A percentile compares a stretch with the other conserved stretches of the same genome.
phyloP scores from a whole-genome alignment of 2,888 invertebrate species.

The Timandra comae region DNA sequence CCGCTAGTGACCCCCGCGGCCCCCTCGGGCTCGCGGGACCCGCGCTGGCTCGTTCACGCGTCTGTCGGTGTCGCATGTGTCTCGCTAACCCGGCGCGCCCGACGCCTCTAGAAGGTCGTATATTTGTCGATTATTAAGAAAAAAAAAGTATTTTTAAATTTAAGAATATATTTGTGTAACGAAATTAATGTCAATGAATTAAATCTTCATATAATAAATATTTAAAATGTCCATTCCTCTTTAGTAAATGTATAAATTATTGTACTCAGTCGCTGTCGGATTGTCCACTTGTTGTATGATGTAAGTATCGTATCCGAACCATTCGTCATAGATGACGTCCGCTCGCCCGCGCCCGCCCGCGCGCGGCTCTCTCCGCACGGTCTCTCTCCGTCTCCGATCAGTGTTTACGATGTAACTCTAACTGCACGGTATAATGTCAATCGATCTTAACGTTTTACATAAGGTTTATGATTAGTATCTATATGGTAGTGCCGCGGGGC shows the following conservation, averaged over 20 bases:
- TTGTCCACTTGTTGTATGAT: conserved; percentile 45
- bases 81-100: conserved; percentile 3
- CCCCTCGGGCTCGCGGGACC: too few relatives aligned
- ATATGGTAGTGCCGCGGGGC: conserved; percentile 43
- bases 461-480: conserved; percentile 46
- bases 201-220: conserved; percentile 28
- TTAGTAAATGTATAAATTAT: conserved; percentile 39
- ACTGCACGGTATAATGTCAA: conserved; percentile 55
- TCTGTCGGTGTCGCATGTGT: too few relatives aligned
- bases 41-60: too few relatives aligned
- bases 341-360: conserved; percentile 25
- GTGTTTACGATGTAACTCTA: conserved; percentile 5
- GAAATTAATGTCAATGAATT: conserved; percentile 40
- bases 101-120: conserved; percentile 19
- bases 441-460: conserved; percentile 55
- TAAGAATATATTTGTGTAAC: conserved; percentile 32
- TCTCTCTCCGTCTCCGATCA: conserved; percentile 29
- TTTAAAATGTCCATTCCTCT: conserved; percentile 52
- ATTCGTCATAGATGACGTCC: conserved; percentile 33
- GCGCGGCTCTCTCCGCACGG: conserved; percentile 28
- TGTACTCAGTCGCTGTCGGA: conserved; percentile 50
- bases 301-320: conserved; percentile 47
- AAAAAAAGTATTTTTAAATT: conserved; percentile 35
- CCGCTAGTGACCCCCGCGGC: too few relatives aligned
- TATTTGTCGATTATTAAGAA: conserved; percentile 35